These are phyloP conservation scores for Drosophila pallidifrons DNA, from an alignment of 1,140 invertebrate genomes.

Conservation along the genomic window DNA sequence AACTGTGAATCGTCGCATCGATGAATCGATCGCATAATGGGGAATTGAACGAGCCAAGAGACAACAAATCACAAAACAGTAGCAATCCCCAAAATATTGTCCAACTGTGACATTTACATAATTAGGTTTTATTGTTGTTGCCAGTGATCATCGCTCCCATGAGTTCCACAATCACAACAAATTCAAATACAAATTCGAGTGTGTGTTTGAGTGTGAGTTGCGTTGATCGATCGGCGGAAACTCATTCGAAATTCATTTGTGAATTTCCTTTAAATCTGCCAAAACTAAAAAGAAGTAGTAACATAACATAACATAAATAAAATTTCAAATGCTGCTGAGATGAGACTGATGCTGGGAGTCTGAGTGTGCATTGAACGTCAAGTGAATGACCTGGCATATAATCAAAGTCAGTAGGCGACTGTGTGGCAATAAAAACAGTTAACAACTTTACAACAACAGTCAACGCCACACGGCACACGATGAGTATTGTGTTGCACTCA, in stretches of 20 bases:
- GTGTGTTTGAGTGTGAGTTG: too few species aligned
- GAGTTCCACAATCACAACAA: slow-evolving; percentile 19
- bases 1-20: slow-evolving; percentile 24
- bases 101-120: slow-evolving; percentile 75
- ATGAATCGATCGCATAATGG: slow-evolving; percentile 13
- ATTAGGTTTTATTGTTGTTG: slow-evolving; percentile 74
- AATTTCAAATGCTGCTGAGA: background rate
- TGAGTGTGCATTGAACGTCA: slow-evolving; percentile 7
- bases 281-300: slow-evolving; percentile 6
- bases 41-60: slow-evolving; percentile 10
- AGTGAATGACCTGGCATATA: slow-evolving; percentile 32
- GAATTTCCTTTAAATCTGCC: slow-evolving; percentile 30
- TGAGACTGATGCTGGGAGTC: background rate
- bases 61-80: slow-evolving; percentile 31
- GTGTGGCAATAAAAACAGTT: slow-evolving; percentile 62
- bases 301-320: background rate
- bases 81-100: slow-evolving; percentile 35
- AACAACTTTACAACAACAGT: slow-evolving; percentile 71
- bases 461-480: slow-evolving; percentile 48
- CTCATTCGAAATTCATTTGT: slow-evolving; percentile 52
- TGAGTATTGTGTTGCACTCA: too few species aligned
- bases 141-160: slow-evolving; percentile 43
- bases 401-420: slow-evolving; percentile 29
- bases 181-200: background rate
- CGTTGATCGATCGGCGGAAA: slow-evolving; percentile 46